These are phyloP conservation scores for Lysandra coridon DNA, from an alignment of 2,888 invertebrate genomes.

Conservation along the genomic window DNA sequence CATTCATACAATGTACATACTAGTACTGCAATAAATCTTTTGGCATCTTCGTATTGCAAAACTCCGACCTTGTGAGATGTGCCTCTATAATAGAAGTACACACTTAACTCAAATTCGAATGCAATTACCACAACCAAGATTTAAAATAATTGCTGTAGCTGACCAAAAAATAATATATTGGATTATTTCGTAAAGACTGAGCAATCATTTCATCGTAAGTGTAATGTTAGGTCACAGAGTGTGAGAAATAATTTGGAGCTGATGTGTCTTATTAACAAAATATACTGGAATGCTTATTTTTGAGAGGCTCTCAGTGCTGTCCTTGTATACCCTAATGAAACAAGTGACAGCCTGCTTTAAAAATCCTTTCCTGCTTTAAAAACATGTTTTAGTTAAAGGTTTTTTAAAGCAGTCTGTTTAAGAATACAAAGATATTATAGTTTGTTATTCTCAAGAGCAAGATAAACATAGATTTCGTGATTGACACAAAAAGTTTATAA, in stretches of 20 bases:
- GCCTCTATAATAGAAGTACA: constrained; percentile 17
- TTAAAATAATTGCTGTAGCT: background rate
- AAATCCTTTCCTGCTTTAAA: too few relatives aligned
- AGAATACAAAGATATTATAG: too few relatives aligned
- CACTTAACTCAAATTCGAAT: constrained; percentile 10
- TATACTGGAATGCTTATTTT: too few relatives aligned
- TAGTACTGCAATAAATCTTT: background rate
- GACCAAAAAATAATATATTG: constrained; percentile 4
- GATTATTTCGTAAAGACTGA: background rate
- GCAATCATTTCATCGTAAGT: background rate
- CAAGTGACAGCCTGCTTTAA: too few relatives aligned
- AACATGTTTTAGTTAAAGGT: too few relatives aligned
- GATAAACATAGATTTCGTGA: too few relatives aligned
- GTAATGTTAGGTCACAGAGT: background rate
- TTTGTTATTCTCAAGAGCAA: too few relatives aligned
- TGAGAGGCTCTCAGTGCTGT: too few relatives aligned
- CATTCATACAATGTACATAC: background rate
- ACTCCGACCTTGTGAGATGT: constrained; percentile 21
- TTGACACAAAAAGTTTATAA: too few relatives aligned
- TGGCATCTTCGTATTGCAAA: constrained; percentile 19
- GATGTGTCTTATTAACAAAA: too few relatives aligned
- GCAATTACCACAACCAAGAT: background rate
- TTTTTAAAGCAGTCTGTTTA: too few relatives aligned
- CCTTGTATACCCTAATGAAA: too few relatives aligned
- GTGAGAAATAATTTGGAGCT: background rate